Evolutionary conservation across 2,888 invertebrate species (phyloP).

Genomic region (Ectropis crepuscularia): DNA sequence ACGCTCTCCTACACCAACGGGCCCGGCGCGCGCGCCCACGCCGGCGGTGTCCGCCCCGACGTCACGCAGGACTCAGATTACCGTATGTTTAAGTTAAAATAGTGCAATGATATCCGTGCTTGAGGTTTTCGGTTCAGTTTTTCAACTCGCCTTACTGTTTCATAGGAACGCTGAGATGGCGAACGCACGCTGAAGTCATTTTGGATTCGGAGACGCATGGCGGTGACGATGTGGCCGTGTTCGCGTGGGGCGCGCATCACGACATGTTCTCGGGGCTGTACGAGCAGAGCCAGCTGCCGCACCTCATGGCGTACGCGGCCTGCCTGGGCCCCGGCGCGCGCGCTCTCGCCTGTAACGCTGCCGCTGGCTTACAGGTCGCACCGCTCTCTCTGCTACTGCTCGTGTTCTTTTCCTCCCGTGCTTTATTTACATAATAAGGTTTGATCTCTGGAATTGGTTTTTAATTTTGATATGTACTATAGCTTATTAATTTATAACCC

Average conservation of each 20-base stretch:
- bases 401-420: neutral
- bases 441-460: neutral
- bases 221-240: conserved; percentile 91
- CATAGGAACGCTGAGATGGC: conserved; percentile 51
- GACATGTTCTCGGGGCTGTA: conserved; percentile 90
- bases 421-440: neutral
- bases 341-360: conserved; percentile 53
- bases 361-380: neutral
- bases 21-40: conserved; percentile 85
- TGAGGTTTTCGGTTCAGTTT: no score
- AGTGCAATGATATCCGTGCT: no score
- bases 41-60: conserved; percentile 80
- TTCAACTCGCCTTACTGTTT: neutral
- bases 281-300: conserved; percentile 92
- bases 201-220: conserved; percentile 88
- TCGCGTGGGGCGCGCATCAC: conserved; percentile 88
- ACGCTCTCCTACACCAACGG: conserved; percentile 83
- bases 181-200: conserved; percentile 78
- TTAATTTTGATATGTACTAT: no score
- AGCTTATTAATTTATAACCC: no score
- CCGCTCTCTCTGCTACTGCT: neutral
- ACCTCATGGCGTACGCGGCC: conserved; percentile 89
- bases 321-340: conserved; percentile 86
- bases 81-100: conserved; percentile 52
- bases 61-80: conserved; percentile 62